Percentiles rank a stretch among this genome's conserved stretches.
Conservation (phyloP, 2,797 vertebrate species). For the Halcyon chelicuti region DNA sequence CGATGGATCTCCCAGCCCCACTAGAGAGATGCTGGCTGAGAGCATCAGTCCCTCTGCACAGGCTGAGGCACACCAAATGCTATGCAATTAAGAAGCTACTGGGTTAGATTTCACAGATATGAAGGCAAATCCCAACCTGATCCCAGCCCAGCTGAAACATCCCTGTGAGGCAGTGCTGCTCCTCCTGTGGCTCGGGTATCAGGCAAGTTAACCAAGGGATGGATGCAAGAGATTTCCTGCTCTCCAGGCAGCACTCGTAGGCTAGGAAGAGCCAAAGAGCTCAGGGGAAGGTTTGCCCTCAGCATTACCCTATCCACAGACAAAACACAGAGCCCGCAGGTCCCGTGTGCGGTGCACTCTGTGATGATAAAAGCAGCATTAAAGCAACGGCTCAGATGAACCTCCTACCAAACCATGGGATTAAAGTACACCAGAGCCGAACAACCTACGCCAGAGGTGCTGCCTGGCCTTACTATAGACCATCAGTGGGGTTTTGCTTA, state of each 20-base stretch:
- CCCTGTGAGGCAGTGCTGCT: background rate
- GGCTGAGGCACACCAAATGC: background rate
- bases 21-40: background rate
- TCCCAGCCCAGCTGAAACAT: background rate
- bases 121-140: background rate
- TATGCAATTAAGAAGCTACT: background rate
- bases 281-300: background rate
- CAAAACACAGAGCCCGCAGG: background rate
- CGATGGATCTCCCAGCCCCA: rapidly evolving
- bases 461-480: background rate
- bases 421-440: background rate
- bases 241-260: rapidly evolving
- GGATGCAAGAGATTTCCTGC: background rate
- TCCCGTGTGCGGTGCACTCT: background rate
- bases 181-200: background rate
- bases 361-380: background rate
- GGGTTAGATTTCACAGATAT: background rate
- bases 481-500: background rate
- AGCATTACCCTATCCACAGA: background rate
- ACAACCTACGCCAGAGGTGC: background rate
- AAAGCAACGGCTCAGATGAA: background rate
- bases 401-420: background rate
- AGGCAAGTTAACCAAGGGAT: background rate
- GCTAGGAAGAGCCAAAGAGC: background rate
- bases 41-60: rapidly evolving